These are phyloP conservation scores for Dicrostonyx torquatus DNA, from an alignment of 2,797 vertebrate species.

Conservation along the genomic window DNA sequence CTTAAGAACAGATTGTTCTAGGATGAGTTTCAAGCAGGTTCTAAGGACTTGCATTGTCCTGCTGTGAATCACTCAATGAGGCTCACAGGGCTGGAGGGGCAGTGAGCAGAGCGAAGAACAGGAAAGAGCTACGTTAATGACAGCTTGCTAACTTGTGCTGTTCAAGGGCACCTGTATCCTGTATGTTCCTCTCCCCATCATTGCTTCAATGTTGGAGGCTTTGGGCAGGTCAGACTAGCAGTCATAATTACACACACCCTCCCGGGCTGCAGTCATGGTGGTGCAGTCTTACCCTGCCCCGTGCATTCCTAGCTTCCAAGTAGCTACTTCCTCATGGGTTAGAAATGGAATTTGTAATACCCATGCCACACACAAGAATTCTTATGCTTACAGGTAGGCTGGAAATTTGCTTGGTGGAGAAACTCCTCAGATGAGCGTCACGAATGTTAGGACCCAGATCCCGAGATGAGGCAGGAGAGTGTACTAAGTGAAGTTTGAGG, in stretches of 20 bases:
- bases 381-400: not conserved
- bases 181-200: not conserved
- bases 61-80: not conserved
- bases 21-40: slow-evolving; percentile 36
- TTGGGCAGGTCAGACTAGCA: not conserved
- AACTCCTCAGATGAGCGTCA: not conserved
- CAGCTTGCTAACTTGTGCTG: not conserved
- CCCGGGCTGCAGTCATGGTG: not conserved
- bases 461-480: not conserved
- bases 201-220: not conserved
- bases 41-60: not conserved
- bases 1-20: not conserved
- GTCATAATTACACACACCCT: not conserved
- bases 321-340: not conserved
- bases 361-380: not conserved
- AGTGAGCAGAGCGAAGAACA: not conserved
- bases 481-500: not conserved
- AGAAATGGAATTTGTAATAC: not conserved
- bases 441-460: not conserved
- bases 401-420: not conserved
- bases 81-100: not conserved
- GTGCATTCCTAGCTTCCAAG: not conserved
- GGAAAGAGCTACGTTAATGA: not conserved
- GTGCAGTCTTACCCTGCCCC: not conserved
- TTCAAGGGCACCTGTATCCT: not conserved